Base-by-base conservation (phyloP, 2,797 vertebrate genomes). In the Lindbergichthys nudifrons region DNA sequence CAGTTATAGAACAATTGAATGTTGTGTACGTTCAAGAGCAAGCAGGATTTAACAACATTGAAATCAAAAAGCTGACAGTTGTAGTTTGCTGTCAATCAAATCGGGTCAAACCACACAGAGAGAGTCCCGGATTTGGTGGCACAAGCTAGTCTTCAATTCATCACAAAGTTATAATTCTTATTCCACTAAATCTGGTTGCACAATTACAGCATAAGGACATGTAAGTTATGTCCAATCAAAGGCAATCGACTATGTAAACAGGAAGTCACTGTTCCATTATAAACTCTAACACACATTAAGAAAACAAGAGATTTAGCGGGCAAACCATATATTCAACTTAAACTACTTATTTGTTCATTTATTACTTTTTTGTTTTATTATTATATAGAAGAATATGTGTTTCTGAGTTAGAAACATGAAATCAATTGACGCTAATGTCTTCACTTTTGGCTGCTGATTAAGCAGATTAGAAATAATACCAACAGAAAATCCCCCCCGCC, bases 401-500 rank as follows among this genome's bases (percentile, higher is more conserved):
- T 14, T 54, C 39, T 23, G 19, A 15, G 2, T 23, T 32, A n/a
- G 8, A 11, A 30, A 5, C 5, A 13, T 14, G 42, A 61, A 9
- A 39, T 47, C 1, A 39, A 57, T 21, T 47, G 23, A 39, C 23
- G 10, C 13, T 48, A 18, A 54, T 39, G 52, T 45, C 39, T 19
- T 23, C 47, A 45, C 8, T 6, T 18, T 14, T 32, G 18, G 39
- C 39, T 45, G 8, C 67, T 51, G 18, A 52, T 21, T 16, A 45
- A 26, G 16, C 16, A 65, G 19, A 13, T 53, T 42, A 18, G 6
- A 41, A 41, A 53, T 13, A 53, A 30, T 18, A 53, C 1, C 41
- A 19, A 23, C 1, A 0, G 4, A 23, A 21, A 3, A 36, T 10
- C 12, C 39, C 15, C 26, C n/a, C 45, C 32, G 0, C 50, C 0